Conservation (phyloP, 2,888 invertebrate genomes). For the Andrena dorsata region DNA sequence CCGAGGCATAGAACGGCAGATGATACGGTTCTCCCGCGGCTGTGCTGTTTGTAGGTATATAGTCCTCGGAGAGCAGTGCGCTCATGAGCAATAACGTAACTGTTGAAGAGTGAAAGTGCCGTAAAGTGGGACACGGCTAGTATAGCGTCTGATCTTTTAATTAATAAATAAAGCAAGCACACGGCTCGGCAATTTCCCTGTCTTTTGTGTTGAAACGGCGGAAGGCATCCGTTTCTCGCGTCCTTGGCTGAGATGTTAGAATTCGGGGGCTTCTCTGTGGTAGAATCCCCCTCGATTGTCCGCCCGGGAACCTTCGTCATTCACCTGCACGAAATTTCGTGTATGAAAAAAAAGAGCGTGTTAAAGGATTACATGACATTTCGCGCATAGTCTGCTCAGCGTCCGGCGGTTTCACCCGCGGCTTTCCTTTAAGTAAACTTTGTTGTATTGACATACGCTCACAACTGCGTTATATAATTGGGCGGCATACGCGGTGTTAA, state of each 20-base stretch:
- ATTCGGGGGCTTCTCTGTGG: conserved; percentile 17
- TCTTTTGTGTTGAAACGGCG: conserved; percentile 36
- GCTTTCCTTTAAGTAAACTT: conserved; percentile 48
- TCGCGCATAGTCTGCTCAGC: not conserved
- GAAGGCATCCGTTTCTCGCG: conserved; percentile 50
- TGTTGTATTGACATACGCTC: conserved; percentile 38
- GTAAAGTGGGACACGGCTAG: conserved; percentile 79
- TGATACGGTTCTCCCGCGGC: conserved; percentile 59
- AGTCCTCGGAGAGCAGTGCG: conserved; percentile 67
- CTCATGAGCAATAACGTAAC: conserved; percentile 82
- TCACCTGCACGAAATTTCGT: not conserved
- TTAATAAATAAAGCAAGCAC: conserved; percentile 78
- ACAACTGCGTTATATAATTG: conserved; percentile 70
- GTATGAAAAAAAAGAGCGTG: not conserved
- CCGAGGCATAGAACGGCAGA: conserved; percentile 58
- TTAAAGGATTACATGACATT: not conserved
- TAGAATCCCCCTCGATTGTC: conserved; percentile 25
- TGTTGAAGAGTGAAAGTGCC: conserved; percentile 84
- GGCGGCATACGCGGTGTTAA: conserved; percentile 41
- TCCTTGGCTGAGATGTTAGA: conserved; percentile 59
- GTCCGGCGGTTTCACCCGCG: conserved; percentile 2
- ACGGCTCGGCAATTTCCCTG: conserved; percentile 48
- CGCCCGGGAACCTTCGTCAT: conserved; percentile 6
- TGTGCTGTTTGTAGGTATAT: conserved; percentile 54
- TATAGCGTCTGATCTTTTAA: conserved; percentile 74